A percentile compares a stretch with the other conserved stretches of the same genome.
Conservation (phyloP, 2,888 invertebrate species). For the Cephus sareptanus region DNA sequence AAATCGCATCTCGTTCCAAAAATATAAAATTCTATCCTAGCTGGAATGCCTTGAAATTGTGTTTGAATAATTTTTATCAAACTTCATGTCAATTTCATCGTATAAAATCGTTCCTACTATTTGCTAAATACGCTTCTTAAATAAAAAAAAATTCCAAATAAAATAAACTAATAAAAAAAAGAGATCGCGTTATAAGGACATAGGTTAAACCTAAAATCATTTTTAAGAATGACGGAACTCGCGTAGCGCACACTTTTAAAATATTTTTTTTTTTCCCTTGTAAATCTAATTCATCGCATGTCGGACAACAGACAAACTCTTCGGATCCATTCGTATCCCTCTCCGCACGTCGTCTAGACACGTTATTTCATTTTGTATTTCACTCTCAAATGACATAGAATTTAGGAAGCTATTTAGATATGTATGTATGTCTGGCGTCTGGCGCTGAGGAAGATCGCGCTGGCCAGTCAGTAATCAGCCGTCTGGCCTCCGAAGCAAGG, state of each 20-base stretch:
- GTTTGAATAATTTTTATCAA: background rate
- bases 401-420: constrained; percentile 50
- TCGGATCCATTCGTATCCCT: background rate
- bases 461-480: constrained; percentile 47
- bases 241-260: background rate
- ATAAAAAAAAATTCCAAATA: background rate
- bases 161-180: background rate
- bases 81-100: background rate
- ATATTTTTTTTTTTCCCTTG: background rate
- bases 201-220: background rate
- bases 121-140: background rate
- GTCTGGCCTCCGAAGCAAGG: constrained; percentile 34
- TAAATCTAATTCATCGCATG: background rate
- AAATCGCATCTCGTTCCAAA: background rate
- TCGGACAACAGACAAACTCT: background rate
- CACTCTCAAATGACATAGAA: constrained; percentile 47
- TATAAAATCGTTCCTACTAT: background rate
- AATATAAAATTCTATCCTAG: background rate
- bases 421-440: constrained; percentile 46
- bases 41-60: background rate
- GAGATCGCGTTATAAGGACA: background rate
- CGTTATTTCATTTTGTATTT: constrained; percentile 45
- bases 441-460: constrained; percentile 17
- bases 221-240: background rate
- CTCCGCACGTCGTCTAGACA: constrained; percentile 37